Evolutionary conservation across 2,797 vertebrate species (phyloP), one percentile per base, ranked within the genome.

Genomic region (Protosalanx chinensis): DNA sequence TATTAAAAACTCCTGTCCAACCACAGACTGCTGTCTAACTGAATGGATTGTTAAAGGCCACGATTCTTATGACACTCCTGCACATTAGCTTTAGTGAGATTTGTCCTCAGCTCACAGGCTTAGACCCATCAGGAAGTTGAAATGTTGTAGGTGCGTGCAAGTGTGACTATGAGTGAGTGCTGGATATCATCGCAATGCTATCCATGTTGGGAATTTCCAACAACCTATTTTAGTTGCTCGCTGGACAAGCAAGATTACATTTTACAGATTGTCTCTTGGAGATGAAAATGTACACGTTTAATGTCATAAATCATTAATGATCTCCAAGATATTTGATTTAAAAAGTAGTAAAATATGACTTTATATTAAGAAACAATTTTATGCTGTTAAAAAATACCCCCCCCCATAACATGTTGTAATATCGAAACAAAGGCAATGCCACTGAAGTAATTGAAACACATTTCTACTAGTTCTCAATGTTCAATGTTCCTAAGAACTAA

Each of bases 121-220:
- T 30, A 74, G 33, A 68, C 33, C 16, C n/a, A 58, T 74, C 27
- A 71, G 57, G 23, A 13, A 8, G 6, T 76, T 35, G 37, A 13
- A 65, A 33, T 35, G 63, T 46, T 41, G 8, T 30, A 60, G 3
- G 29, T 32, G 59, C 10, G 27, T 15, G 29, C 27, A 30, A 37
- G 30, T 60, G 63, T 20, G 1, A 37, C 4, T 58, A 13, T 2
- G 33, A 12, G 62, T 32, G 68, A 60, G 65, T 23, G 32, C 16
- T 64, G 76, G 61, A 79, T 84, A 70, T 35, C 35, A 35, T 84
- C 85, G 78, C 83, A 80, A 41, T 80, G 46, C 66, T 59, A 58
- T 68, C 58, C 59, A 72, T 77, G 56, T 72, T 68, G 66, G 79
- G 80, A 84, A 81, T 84, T 78, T 82, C 77, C 81, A 71, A 67